Percentiles rank a stretch among this genome's conserved stretches.
Evolutionary conservation across 2,113 vertebrate species (phyloP).

Genomic region (Saccopteryx bilineata): DNA sequence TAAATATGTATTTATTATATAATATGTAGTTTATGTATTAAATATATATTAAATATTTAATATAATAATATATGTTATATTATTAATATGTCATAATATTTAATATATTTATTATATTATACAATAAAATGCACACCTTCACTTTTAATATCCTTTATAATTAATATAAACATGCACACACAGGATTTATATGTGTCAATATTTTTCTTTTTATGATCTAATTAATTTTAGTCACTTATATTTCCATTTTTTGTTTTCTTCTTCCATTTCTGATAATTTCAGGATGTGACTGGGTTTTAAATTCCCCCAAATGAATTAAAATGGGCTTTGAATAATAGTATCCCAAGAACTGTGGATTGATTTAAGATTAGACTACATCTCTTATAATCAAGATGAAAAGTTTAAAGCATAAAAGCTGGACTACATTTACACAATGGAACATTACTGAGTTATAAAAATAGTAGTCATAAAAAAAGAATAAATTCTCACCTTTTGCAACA

Average conservation of each 20-base stretch:
- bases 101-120: not conserved
- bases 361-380: not conserved
- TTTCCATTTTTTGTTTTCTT: not conserved
- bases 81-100: no score
- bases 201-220: not conserved
- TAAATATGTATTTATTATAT: no score
- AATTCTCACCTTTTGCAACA: no score
- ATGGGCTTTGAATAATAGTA: not conserved
- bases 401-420: not conserved
- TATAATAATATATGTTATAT: no score
- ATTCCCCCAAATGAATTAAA: not conserved
- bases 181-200: not conserved
- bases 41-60: no score
- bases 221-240: not conserved
- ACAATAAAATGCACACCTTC: not conserved
- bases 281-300: not conserved
- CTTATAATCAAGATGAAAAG: not conserved
- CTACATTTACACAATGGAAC: no score
- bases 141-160: not conserved
- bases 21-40: no score
- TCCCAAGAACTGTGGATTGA: conserved; percentile 11
- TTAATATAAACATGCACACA: not conserved
- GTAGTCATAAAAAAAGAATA: no score
- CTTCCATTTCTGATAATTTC: conserved; percentile 11
- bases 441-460: no score